A percentile compares a stretch with the other conserved stretches of the same genome.
These are phyloP conservation scores for Pseudorasbora parva DNA, from an alignment of 2,113 vertebrate species.

Conservation along the genomic window DNA sequence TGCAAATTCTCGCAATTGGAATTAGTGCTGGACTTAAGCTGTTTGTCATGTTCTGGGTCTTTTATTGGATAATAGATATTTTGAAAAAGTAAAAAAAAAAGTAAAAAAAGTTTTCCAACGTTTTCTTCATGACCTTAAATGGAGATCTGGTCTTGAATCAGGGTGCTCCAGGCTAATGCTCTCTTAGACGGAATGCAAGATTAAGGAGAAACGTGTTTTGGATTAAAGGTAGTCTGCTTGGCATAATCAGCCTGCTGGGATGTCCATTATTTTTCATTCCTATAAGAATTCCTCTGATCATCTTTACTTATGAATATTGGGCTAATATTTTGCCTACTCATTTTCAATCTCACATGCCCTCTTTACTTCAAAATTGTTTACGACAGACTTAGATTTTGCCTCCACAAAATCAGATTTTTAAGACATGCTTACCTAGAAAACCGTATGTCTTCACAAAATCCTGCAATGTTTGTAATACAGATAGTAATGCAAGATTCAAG, in stretches of 20 bases:
- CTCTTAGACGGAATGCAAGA: constrained; percentile 15
- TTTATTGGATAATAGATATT: too few species aligned
- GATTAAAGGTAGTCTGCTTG: constrained; percentile 40
- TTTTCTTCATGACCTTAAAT: constrained; percentile 2
- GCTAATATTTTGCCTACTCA: neutral
- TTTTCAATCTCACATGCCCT: constrained; percentile 39
- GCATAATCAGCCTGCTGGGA: constrained; percentile 19
- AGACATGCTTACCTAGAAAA: neutral
- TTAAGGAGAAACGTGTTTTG: constrained; percentile 44
- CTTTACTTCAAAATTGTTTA: constrained; percentile 38
- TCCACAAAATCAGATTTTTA: neutral
- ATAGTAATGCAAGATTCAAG: neutral
- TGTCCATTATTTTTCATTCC: constrained; percentile 36
- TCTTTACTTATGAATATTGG: constrained; percentile 41
- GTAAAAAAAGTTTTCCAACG: too few species aligned
- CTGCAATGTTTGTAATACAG: neutral
- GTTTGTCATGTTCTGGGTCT: neutral
- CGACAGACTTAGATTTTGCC: constrained; percentile 44
- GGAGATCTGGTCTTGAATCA: neutral
- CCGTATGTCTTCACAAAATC: neutral
- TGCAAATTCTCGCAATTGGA: neutral
- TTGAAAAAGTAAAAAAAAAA: too few species aligned
- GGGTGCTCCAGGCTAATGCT: neutral
- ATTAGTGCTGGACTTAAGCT: neutral
- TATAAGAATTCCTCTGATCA: constrained; percentile 28